Evolutionary conservation across 2,888 invertebrate species (phyloP).

Genomic region (Drosophila lacicola): DNA sequence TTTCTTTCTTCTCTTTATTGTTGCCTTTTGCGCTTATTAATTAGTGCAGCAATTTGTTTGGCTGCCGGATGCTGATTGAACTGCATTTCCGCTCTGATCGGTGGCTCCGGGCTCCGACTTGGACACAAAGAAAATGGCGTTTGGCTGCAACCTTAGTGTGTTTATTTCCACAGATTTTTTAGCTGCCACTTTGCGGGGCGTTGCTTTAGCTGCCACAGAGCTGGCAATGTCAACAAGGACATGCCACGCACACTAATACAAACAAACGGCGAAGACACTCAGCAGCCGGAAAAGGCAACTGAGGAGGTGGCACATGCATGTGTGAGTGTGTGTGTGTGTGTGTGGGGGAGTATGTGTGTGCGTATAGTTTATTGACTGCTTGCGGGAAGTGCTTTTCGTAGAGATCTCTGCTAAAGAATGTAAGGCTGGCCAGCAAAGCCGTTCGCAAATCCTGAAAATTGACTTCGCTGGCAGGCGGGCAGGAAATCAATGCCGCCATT

Average conservation of each 20-base stretch:
- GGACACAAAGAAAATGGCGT: slow-evolving; percentile 8
- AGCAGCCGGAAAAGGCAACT: slow-evolving; percentile 9
- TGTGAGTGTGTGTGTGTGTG: slow-evolving; percentile 1
- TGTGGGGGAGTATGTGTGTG: slow-evolving; percentile 46
- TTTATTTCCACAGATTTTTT: slow-evolving; percentile 28
- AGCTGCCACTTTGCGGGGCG: slow-evolving; percentile 20
- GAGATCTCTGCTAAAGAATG: slow-evolving; percentile 78
- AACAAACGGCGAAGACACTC: slow-evolving; percentile 29
- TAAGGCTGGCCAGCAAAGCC: slow-evolving; percentile 71
- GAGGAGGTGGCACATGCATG: slow-evolving; percentile 16
- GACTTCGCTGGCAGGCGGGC: slow-evolving; percentile 70
- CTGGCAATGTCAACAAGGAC: slow-evolving; percentile 74
- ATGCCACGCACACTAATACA: slow-evolving; percentile 67
- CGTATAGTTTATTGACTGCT: slow-evolving; percentile 82
- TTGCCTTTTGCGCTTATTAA: slow-evolving; percentile 60
- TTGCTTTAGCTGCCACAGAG: slow-evolving; percentile 22
- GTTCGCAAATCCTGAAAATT: slow-evolving; percentile 81
- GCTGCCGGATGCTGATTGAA: slow-evolving; percentile 54
- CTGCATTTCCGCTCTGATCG: slow-evolving; percentile 22
- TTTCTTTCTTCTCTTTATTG: slow-evolving; percentile 12
- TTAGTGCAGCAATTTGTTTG: slow-evolving; percentile 68
- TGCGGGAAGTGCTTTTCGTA: slow-evolving; percentile 80
- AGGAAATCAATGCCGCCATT: slow-evolving; percentile 79
- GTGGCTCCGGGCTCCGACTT: neutral
- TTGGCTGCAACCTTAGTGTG: neutral